A percentile compares a stretch with the other conserved stretches of the same genome.
phyloP scores from a whole-genome alignment of 1,140 invertebrate genomes.

The Nebria ingens region DNA sequence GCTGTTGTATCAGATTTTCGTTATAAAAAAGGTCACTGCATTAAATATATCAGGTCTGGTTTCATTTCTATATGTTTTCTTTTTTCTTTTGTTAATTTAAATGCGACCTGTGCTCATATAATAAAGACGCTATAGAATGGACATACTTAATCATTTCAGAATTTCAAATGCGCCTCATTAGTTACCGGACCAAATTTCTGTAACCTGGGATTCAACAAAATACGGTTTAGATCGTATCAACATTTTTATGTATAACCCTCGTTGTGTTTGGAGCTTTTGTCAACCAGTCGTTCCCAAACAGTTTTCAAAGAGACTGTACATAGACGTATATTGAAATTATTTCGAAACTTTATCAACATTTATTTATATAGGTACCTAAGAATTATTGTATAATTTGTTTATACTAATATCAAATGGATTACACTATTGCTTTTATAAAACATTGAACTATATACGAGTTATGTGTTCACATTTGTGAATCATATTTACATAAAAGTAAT shows the following conservation, averaged over 20 bases:
- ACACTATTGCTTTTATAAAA: no score
- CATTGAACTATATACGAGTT: neutral
- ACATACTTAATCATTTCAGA: slow-evolving; percentile 3
- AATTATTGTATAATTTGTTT: neutral
- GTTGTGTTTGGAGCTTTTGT: neutral
- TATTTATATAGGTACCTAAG: neutral
- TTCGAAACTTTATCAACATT: no score
- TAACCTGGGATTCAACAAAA: neutral
- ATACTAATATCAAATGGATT: neutral
- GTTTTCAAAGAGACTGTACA: no score
- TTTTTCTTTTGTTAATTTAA: slow-evolving; percentile 10
- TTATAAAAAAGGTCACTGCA: no score
- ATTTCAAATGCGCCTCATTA: slow-evolving; percentile 5
- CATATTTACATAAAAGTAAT: no score
- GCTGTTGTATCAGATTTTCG: no score
- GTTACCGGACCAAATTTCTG: neutral
- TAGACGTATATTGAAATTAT: no score
- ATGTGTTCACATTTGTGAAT: no score
- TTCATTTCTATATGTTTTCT: no score
- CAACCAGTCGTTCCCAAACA: neutral
- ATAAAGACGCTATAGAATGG: slow-evolving; percentile 4
- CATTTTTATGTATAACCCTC: slow-evolving; percentile 8
- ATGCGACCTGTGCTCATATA: slow-evolving; percentile 4
- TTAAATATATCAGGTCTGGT: no score
- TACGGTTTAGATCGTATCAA: slow-evolving; percentile 5